Conservation (phyloP, 2,888 invertebrate species). For the Formica aserva region DNA sequence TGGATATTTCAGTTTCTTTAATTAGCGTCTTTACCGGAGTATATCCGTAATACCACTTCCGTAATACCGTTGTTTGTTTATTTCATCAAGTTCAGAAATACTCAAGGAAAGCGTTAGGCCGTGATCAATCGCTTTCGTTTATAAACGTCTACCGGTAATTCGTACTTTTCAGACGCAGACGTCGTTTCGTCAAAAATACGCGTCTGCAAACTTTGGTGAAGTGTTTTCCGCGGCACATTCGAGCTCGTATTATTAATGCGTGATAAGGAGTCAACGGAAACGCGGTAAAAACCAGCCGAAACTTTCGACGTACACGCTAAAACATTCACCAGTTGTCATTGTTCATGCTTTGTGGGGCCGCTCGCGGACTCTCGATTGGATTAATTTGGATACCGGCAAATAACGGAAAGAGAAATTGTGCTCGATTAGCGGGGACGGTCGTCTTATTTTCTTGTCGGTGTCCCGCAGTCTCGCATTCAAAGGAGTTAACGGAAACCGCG, state of each 20-base stretch:
- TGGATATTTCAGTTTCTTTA: neutral
- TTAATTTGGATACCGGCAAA: conserved; percentile 66
- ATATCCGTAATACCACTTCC: neutral
- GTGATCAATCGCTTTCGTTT: conserved; percentile 1
- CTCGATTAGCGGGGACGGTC: conserved; percentile 40
- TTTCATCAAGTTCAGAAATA: neutral
- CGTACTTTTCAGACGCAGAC: neutral
- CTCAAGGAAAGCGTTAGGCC: neutral
- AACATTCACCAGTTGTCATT: conserved; percentile 53
- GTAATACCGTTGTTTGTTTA: neutral
- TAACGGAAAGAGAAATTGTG: conserved; percentile 70
- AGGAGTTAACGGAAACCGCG: conserved; percentile 66
- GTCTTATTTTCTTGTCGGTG: conserved; percentile 49
- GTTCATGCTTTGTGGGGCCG: conserved; percentile 55
- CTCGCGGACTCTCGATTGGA: conserved; percentile 57
- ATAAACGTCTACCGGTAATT: neutral
- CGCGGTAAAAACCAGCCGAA: neutral
- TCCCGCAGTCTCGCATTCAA: conserved; percentile 48
- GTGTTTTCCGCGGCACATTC: neutral
- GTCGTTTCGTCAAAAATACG: conserved; percentile 12
- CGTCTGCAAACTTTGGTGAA: conserved; percentile 2
- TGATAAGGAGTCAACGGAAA: conserved; percentile 29
- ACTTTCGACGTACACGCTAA: neutral
- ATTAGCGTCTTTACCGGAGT: neutral
- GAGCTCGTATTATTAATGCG: conserved; percentile 48